These are phyloP conservation scores for Cyrtonyx montezumae DNA, from an alignment of 2,113 vertebrate genomes.

Conservation along the genomic window DNA sequence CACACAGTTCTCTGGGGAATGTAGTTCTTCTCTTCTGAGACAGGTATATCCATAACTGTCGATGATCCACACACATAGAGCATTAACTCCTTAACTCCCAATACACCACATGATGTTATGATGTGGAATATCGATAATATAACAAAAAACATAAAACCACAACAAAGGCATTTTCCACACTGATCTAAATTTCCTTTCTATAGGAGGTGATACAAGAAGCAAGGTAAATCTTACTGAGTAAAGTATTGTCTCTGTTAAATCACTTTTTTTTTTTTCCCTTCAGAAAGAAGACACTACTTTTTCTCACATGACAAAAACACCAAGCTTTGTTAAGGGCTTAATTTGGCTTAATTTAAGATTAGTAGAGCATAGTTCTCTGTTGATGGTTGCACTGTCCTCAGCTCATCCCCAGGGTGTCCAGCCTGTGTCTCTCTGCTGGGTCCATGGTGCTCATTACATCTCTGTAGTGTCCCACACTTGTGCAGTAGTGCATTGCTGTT, in stretches of 20 bases:
- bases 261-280: neutral
- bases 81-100: no score
- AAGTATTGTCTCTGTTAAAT: neutral
- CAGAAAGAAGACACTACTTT: neutral
- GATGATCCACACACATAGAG: no score
- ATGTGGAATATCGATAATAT: no score
- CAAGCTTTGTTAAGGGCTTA: neutral
- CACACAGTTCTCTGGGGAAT: no score
- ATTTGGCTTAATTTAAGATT: neutral
- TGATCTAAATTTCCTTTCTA: neutral
- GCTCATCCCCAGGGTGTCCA: neutral
- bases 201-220: neutral
- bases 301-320: neutral
- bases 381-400: no score
- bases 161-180: neutral
- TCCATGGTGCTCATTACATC: neutral
- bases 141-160: no score
- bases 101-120: no score
- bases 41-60: no score
- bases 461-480: neutral
- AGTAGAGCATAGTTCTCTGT: neutral
- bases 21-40: no score
- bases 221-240: neutral
- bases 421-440: fast-evolving
- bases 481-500: neutral